Conservation (phyloP, 2,113 vertebrate genomes). For the Scopus umbretta region DNA sequence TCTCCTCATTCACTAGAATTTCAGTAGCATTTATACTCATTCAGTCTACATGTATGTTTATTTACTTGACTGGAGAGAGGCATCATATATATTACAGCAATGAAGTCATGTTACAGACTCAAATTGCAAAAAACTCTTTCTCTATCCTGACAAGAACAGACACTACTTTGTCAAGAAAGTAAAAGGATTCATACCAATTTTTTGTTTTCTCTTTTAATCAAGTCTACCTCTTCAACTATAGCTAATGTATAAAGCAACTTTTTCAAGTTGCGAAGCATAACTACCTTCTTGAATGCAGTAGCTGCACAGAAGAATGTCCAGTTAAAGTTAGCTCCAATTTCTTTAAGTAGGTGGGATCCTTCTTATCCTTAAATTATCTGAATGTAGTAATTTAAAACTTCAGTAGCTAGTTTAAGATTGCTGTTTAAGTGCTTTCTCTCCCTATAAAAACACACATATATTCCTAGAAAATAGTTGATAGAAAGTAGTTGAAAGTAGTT, state of each 20-base stretch:
- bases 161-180: background rate
- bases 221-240: background rate
- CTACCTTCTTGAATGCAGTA: background rate
- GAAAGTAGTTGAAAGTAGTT: background rate
- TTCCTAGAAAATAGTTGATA: background rate
- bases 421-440: background rate
- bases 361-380: background rate
- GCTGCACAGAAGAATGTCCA: background rate
- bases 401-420: background rate
- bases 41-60: background rate
- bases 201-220: background rate
- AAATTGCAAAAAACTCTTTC: background rate
- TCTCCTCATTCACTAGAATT: background rate
- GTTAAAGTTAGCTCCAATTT: background rate
- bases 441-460: background rate
- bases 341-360: background rate
- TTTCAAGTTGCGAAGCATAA: background rate
- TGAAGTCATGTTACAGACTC: background rate
- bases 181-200: background rate
- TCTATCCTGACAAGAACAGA: background rate
- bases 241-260: background rate
- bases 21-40: background rate
- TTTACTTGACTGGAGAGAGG: background rate
- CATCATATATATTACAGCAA: background rate
- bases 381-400: background rate